Evolutionary conservation across 1,140 invertebrate species (phyloP), one percentile per base, ranked within the genome.

Genomic region (Penaeus vannamei): DNA sequence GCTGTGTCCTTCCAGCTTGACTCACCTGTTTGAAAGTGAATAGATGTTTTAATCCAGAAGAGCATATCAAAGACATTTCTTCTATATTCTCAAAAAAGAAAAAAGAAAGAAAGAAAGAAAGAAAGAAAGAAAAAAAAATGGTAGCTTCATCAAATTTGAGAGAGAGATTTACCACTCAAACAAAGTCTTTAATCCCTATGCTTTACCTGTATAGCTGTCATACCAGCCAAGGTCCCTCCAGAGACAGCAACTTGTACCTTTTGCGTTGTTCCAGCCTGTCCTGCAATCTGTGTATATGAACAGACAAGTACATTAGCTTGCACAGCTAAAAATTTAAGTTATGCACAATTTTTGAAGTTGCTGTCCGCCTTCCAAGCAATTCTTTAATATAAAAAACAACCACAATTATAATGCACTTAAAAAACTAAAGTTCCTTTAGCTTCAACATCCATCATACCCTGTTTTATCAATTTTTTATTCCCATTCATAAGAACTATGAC

Each of bases 161-260:
- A 53, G 14, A 10, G 53, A 53, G 53, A 53, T 17, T 42, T 53
- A 17, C 17, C 17, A 53, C 53, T 53, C 10, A 8, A 53, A 17
- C 0, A 17, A 53, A 53, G 10, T 53, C 53, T 10, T 53, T 12
- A 53, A 10, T 53, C 12, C 53, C 1, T 53, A 0, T 93, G 93
- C 22, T 77, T 87, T 59, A 92, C 91, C 36, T 92, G 92, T n/a
- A 92, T 90, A 79, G 92, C 90, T 32, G 91, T 91, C 23, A 92
- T 89, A 59, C 90, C 91, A 89, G 90, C 84, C 23, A 90, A 61
- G 26, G 90, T 32, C 42, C 85, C 90, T 10, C 84, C 79, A 76
- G 91, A 82, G 60, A 91, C 89, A 22, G 91, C 90, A 32, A 91
- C 90, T 60, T 90, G 90, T 14, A 90, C 90, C 76, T 91, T 91